These are phyloP conservation scores for Otocyon megalotis DNA, from an alignment of 2,113 vertebrate species.

Conservation along the genomic window DNA sequence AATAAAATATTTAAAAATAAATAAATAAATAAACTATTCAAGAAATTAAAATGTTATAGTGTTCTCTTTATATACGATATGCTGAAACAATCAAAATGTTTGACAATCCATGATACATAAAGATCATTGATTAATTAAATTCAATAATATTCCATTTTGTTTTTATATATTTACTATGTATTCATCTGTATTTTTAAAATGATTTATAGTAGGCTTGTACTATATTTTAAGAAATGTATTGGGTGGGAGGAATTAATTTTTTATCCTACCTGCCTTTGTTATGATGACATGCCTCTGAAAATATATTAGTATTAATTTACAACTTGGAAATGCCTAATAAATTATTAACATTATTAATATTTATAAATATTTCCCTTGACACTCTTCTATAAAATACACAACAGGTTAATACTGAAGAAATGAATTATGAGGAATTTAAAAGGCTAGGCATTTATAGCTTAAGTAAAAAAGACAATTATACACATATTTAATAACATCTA, in stretches of 20 bases:
- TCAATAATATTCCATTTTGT: background rate
- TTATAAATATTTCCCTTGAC: slow-evolving; percentile 34
- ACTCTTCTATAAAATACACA: background rate
- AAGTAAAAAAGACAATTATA: background rate
- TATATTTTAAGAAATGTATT: background rate
- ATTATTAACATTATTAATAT: slow-evolving; percentile 61
- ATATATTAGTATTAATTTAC: slow-evolving; percentile 22
- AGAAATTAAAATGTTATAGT: background rate
- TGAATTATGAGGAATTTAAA: background rate
- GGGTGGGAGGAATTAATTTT: background rate
- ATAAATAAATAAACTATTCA: too few relatives aligned
- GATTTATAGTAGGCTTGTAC: background rate
- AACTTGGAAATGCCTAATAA: slow-evolving; percentile 9
- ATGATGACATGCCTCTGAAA: background rate
- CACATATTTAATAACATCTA: background rate
- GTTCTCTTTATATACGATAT: background rate
- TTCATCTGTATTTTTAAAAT: background rate
- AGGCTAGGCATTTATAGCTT: slow-evolving; percentile 36
- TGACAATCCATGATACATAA: background rate
- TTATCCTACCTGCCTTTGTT: background rate
- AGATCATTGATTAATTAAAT: background rate
- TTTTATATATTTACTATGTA: background rate
- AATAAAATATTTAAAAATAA: too few relatives aligned
- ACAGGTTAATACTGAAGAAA: background rate
- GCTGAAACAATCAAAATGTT: background rate